Base-by-base conservation (phyloP, 2,888 invertebrate species). In the Orchesellides sinensis region DNA sequence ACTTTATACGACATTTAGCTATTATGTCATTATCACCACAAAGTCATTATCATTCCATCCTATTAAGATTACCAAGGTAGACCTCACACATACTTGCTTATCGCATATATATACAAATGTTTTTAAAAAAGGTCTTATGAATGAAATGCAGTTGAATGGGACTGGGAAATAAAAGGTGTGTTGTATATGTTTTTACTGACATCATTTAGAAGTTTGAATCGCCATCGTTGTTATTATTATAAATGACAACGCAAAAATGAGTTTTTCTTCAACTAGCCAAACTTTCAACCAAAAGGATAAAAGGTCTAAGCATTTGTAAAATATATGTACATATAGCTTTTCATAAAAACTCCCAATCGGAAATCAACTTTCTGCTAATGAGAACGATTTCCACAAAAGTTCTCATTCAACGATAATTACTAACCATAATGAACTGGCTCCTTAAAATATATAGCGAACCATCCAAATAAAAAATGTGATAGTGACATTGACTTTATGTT, bases 31-130 rank as follows among this genome's bases (percentile, higher is more conserved):
- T 8, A 35, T 5, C 35, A 35, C 12, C 35, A 35, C 5, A 47
- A 4, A 54, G 54, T 25, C 54, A 61, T 29, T n/a, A 29, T 23
- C n/a, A 23, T 32, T n/a, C 10, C 32, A 32, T 29, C 19, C 61
- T n/a, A n/a, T n/a, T n/a, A n/a, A n/a, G n/a, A 19, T 17, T 32
- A 21, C 19, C 32, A 29, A 52, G 65, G 23, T 40, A 19, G 68
- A 68, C 68, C 68, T 27, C 68, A 68, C 68, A 40, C 47, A 68
- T 49, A 68, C 68, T 49, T 17, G 68, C 32, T n/a, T 32, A 68
- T 49, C 49, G 21, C 10, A 40, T 52, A 52, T 29, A n/a, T n/a
- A n/a, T n/a, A n/a, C n/a, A n/a, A n/a, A n/a, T n/a, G n/a, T n/a
- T n/a, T n/a, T n/a, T n/a, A n/a, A n/a, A n/a, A n/a, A n/a, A n/a